Evolutionary conservation across 2,113 vertebrate genomes (phyloP), one percentile per base, ranked within the genome.

Genomic region (Amblyopsis rosae): DNA sequence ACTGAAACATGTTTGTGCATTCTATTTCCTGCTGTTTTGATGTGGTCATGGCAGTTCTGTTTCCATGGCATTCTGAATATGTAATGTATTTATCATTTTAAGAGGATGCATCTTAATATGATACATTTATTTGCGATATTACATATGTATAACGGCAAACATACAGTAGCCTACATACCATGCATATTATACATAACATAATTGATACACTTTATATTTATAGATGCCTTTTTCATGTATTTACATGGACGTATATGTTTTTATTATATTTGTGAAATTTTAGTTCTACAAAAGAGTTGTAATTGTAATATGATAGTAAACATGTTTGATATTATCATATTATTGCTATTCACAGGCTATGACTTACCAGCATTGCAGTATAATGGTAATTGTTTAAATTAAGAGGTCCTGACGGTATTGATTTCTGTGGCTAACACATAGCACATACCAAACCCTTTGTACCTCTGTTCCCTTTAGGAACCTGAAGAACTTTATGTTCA

Each of bases 381-480:
- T 79, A 82, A 81, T 54, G 10, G 45, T 72, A 73, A 65, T 62
- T 76, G 79, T 62, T 73, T 73, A 74, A 67, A 75, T 76, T 67
- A 66, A 69, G 70, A 70, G 68, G 67, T 69, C 67, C 48, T 82
- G 73, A 79, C 19, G 81, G 72, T 41, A 17, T 51, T 69, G 47
- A 55, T 65, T 70, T 15, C 10, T 46, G 59, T 50, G 13, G 54
- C 54, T 35, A 35, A 35, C 26, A 26, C 26, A 26, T 59, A 59
- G 57, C 57, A 59, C 57, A 59, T 2, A 12, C 57, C 70, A 26
- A 61, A 58, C 35, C 35, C 35, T 6, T 41, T 41, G 35, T 41
- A 41, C 35, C 35, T 41, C 4, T 5, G 35, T 41, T 8, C 35
- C 35, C 35, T 41, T 41, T 41, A 41, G 35, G 6, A 41, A 41